Evolutionary conservation across 2,797 vertebrate species (phyloP).

Genomic region (Zenarchopterus dispar): DNA sequence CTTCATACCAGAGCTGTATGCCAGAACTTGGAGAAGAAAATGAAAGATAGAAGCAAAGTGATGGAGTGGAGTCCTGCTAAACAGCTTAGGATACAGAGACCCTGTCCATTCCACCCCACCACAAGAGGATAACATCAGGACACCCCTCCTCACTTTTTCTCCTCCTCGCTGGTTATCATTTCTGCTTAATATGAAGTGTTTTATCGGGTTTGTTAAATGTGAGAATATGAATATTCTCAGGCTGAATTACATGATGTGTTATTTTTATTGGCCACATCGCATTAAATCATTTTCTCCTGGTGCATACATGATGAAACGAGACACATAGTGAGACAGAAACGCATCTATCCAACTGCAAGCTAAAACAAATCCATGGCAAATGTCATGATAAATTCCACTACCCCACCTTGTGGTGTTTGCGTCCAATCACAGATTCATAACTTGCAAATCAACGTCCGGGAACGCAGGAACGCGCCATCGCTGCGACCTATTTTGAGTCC

Average conservation of each 20-base stretch:
- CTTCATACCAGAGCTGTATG: constrained; percentile 68
- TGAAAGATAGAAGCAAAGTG: constrained; percentile 38
- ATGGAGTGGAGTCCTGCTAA: constrained; percentile 19
- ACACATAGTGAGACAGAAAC: constrained; percentile 33
- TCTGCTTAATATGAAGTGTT: constrained; percentile 11
- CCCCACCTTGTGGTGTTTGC: constrained; percentile 78
- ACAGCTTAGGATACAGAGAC: constrained; percentile 14
- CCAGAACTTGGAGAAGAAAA: constrained; percentile 52
- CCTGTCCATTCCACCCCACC: not conserved
- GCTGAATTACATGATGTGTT: constrained; percentile 18
- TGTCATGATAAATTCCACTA: constrained; percentile 69
- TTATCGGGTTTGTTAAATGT: constrained; percentile 11
- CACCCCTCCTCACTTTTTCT: not conserved
- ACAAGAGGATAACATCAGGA: constrained; percentile 39
- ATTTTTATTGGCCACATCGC: constrained; percentile 24
- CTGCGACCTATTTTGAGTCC: constrained; percentile 61
- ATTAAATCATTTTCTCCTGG: constrained; percentile 2
- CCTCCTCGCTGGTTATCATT: constrained; percentile 2
- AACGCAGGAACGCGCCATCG: constrained; percentile 57
- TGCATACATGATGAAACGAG: constrained; percentile 41
- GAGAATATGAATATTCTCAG: constrained; percentile 22
- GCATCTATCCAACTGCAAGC: constrained; percentile 49
- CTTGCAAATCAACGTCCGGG: constrained; percentile 68
- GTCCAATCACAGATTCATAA: constrained; percentile 70
- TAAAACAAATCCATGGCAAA: constrained; percentile 47